These are phyloP conservation scores for Muraenolepis orangiensis DNA, from an alignment of 2,797 vertebrate genomes.

Conservation along the genomic window DNA sequence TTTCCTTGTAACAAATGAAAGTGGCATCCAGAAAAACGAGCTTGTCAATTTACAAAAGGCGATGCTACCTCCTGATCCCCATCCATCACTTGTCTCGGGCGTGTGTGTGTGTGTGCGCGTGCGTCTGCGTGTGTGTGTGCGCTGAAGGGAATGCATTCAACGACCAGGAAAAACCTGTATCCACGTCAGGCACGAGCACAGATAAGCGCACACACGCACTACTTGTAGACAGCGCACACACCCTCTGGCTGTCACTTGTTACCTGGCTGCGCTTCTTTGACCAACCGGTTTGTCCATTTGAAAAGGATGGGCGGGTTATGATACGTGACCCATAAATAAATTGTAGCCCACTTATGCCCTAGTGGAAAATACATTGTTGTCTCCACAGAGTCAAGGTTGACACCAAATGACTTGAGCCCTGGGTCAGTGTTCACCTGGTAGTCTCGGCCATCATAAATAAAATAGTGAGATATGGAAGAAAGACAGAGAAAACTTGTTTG, in stretches of 20 bases:
- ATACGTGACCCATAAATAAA: background rate
- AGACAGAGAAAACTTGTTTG: background rate
- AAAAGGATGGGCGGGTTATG: slow-evolving; percentile 11
- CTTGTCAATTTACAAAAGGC: background rate
- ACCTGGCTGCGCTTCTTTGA: slow-evolving; percentile 30
- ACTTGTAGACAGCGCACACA: slow-evolving; percentile 20
- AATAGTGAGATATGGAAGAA: background rate
- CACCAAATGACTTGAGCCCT: slow-evolving; percentile 10
- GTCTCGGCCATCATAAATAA: background rate
- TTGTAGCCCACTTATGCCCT: background rate
- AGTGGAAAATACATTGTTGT: background rate
- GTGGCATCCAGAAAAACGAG: background rate
- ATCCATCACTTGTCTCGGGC: background rate
- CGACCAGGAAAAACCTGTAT: slow-evolving; percentile 72
- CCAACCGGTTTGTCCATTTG: slow-evolving; percentile 53
- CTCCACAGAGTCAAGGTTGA: background rate
- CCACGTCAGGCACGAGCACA: slow-evolving; percentile 18
- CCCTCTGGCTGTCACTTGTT: slow-evolving; percentile 42
- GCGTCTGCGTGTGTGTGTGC: slow-evolving; percentile 46
- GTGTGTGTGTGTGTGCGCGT: slow-evolving; percentile 42
- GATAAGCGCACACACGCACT: slow-evolving; percentile 12
- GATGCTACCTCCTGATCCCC: slow-evolving; percentile 19
- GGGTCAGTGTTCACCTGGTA: slow-evolving; percentile 4
- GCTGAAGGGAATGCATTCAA: slow-evolving; percentile 48
- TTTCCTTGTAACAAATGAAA: no score